Evolutionary conservation across 1,140 invertebrate species (phyloP), one percentile per base, ranked within the genome.

Genomic region (Procambarus virginalis): DNA sequence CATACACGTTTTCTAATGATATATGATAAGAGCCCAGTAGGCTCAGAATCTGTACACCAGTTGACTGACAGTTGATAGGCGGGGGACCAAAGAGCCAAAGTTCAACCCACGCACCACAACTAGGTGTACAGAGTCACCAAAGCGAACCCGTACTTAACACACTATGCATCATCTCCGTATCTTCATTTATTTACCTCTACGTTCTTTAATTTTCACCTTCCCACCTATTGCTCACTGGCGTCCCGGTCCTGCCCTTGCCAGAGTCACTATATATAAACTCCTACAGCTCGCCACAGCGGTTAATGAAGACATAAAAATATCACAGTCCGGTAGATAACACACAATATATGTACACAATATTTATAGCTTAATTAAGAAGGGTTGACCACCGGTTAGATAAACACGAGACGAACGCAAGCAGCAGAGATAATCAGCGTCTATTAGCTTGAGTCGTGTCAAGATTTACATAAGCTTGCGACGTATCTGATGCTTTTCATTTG

Each of bases 281-380:
- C 68, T 34, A 10, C 68, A 34, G 5, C 68, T 73, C 22, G 68
- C 22, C 8, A n/a, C 10, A 8, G 10, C n/a, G 34, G 80, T 46
- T 82, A 82, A 82, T 82, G 80, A 82, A 82, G 80, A 82, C 80
- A 82, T 82, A 60, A 64, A 64, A 68, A 17, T 46, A 34, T 45
- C 79, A 78, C 34, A 51, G 58, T 46, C 46, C 17, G 12, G 58
- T 48, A 79, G 77, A 82, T 82, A 82, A 68, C 58, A 12, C 20
- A 22, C 58, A 17, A 46, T 68, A 46, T 68, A 82, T 68, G 80
- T 82, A 82, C 5, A 34, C 34, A 3, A 45, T 82, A 82, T 82
- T 82, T 68, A 68, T 82, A 64, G 68, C 58, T 82, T 82, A 82
- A 82, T 82, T 82, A 82, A 68, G 80, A 82, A 46, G 68, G 80